phyloP scores from a whole-genome alignment of 1,140 invertebrate species.

The Penaeus chinensis region DNA sequence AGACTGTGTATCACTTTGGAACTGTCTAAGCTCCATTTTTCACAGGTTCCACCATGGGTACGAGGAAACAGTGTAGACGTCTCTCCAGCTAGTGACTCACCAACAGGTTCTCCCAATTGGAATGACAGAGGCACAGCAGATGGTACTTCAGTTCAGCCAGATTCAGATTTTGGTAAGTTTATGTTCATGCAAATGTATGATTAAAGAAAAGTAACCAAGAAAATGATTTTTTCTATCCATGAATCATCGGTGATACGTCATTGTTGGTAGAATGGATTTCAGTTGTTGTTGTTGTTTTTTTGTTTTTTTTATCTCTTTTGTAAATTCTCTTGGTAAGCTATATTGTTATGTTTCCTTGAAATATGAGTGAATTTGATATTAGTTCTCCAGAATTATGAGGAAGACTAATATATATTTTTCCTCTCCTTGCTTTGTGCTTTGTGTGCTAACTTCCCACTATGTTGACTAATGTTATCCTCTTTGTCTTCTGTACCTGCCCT shows the following conservation, averaged over 20 bases:
- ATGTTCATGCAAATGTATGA: neutral
- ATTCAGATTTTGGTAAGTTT: conserved; percentile 67
- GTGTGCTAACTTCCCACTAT: conserved; percentile 49
- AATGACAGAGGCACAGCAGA: conserved; percentile 83
- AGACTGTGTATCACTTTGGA: neutral
- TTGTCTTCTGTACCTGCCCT: neutral
- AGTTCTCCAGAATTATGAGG: conserved; percentile 4
- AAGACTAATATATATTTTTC: conserved; percentile 45
- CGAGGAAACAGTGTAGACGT: conserved; percentile 73
- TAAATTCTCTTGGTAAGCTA: neutral
- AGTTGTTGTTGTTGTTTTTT: too few relatives aligned
- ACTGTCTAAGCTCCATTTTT: neutral
- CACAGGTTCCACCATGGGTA: conserved; percentile 83
- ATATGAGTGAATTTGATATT: conserved; percentile 11
- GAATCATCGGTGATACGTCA: too few relatives aligned
- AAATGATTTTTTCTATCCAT: too few relatives aligned
- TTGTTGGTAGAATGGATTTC: too few relatives aligned
- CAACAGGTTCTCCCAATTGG: conserved; percentile 74
- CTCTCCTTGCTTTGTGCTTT: conserved; percentile 47
- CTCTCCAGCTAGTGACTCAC: conserved; percentile 67
- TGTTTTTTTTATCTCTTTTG: too few relatives aligned
- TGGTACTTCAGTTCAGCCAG: conserved; percentile 84
- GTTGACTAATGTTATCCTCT: conserved; percentile 35
- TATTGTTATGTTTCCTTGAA: neutral
- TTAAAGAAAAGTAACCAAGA: too few relatives aligned